Conservation (phyloP, 2,888 invertebrate genomes). For the Cylloceria caligata region DNA sequence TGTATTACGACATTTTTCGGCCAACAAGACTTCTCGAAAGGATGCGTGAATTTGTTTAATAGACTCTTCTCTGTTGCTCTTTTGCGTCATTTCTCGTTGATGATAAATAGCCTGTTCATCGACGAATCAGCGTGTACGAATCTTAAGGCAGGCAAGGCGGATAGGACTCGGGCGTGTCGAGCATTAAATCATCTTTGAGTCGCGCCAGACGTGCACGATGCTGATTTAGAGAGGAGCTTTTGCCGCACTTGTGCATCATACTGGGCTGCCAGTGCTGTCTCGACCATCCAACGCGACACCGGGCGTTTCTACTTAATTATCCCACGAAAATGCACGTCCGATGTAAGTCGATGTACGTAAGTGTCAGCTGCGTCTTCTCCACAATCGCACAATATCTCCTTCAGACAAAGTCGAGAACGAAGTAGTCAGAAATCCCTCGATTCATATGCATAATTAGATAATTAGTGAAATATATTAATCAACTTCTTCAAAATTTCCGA, state of each 20-base stretch:
- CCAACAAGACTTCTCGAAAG: slow-evolving; percentile 56
- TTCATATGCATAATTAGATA: slow-evolving; percentile 30
- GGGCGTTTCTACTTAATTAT: slow-evolving; percentile 64
- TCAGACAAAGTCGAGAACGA: no score
- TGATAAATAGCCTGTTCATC: slow-evolving; percentile 67
- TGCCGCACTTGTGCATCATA: not conserved
- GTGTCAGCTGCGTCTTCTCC: slow-evolving; percentile 56
- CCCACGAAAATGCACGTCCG: slow-evolving; percentile 48
- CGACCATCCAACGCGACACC: slow-evolving; percentile 43
- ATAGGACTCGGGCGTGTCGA: slow-evolving; percentile 53
- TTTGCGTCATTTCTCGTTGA: slow-evolving; percentile 42
- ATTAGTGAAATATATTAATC: slow-evolving; percentile 34
- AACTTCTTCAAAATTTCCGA: slow-evolving; percentile 1
- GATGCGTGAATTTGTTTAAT: slow-evolving; percentile 58
- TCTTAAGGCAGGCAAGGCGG: slow-evolving; percentile 51
- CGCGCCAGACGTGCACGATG: slow-evolving; percentile 56
- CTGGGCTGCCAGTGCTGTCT: slow-evolving; percentile 12
- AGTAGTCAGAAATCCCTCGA: not conserved
- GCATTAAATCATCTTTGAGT: slow-evolving; percentile 68
- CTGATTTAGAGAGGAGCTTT: slow-evolving; percentile 62
- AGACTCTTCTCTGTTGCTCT: slow-evolving; percentile 22
- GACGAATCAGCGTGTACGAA: slow-evolving; percentile 57
- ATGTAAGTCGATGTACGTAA: slow-evolving; percentile 35
- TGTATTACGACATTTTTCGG: slow-evolving; percentile 2
- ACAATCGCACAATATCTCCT: slow-evolving; percentile 23